Conservation (phyloP, 2,113 vertebrate species). For the Probosciger aterrimus region DNA sequence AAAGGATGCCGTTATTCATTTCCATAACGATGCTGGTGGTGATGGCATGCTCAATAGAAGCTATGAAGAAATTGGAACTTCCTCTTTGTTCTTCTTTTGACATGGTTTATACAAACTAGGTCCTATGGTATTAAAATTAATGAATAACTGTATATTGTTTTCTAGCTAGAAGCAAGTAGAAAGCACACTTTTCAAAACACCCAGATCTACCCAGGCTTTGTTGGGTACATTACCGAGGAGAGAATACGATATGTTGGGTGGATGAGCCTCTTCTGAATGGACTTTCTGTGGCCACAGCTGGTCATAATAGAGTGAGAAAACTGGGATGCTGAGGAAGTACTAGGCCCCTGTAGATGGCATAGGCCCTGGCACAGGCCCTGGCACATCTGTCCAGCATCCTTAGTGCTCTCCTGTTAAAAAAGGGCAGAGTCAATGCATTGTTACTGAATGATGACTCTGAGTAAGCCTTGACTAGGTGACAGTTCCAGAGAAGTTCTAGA, state of each 20-base stretch:
- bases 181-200: background rate
- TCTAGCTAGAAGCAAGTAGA: background rate
- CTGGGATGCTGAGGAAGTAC: background rate
- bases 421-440: background rate
- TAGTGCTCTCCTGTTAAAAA: background rate
- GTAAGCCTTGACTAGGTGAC: background rate
- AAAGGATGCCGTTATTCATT: background rate
- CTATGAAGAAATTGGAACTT: conserved; percentile 18
- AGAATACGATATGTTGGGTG: background rate
- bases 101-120: background rate
- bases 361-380: background rate
- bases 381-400: background rate
- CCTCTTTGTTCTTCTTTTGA: conserved; percentile 34
- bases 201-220: background rate
- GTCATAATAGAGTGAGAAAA: background rate
- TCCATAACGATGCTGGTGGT: background rate
- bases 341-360: background rate
- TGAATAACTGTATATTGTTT: background rate
- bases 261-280: background rate
- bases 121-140: conserved; percentile 1
- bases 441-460: background rate
- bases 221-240: background rate
- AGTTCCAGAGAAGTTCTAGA: background rate
- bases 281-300: background rate
- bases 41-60: background rate